Evolutionary conservation across 2,888 invertebrate genomes (phyloP).

Genomic region (Papilio protenor): DNA sequence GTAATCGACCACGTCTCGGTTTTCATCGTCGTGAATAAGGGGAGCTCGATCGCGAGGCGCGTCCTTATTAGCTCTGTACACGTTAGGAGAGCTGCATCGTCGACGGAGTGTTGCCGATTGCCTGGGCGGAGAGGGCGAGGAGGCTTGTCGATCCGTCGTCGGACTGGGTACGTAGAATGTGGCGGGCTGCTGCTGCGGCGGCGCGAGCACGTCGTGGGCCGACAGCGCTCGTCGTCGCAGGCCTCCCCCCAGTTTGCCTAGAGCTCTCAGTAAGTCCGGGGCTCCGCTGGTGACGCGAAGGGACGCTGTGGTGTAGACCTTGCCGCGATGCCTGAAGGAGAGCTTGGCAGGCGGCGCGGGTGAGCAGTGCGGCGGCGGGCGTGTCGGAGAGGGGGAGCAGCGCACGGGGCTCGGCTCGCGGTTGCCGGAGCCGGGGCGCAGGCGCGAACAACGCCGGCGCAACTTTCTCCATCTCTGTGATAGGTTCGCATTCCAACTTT

Average conservation of each 20-base stretch:
- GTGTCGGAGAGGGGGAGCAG: conserved; percentile 83
- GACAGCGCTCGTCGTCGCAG: conserved; percentile 87
- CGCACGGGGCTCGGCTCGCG: conserved; percentile 83
- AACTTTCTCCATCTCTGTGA: conserved; percentile 90
- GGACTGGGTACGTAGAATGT: conserved; percentile 90
- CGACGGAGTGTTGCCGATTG: conserved; percentile 71
- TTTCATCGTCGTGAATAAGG: conserved; percentile 74
- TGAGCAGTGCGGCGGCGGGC: conserved; percentile 79
- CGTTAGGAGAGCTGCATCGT: conserved; percentile 79
- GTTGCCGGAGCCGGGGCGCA: conserved; percentile 86
- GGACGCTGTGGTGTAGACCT: conserved; percentile 81
- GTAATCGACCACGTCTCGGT: conserved; percentile 74
- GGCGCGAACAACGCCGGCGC: conserved; percentile 87
- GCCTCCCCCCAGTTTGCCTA: conserved; percentile 89
- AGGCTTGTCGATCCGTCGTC: conserved; percentile 75
- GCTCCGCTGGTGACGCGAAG: conserved; percentile 83
- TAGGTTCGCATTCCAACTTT: conserved; percentile 89
- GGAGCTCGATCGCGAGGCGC: conserved; percentile 66
- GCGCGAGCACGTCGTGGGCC: conserved; percentile 87
- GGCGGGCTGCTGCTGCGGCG: conserved; percentile 83
- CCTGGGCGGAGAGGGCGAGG: conserved; percentile 72
- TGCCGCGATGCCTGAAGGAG: conserved; percentile 79
- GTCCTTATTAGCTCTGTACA: conserved; percentile 70
- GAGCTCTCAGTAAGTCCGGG: conserved; percentile 87
- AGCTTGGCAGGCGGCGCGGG: conserved; percentile 78